These are phyloP conservation scores for Podarcis siculus DNA, from an alignment of 2,797 vertebrate species.

Conservation along the genomic window DNA sequence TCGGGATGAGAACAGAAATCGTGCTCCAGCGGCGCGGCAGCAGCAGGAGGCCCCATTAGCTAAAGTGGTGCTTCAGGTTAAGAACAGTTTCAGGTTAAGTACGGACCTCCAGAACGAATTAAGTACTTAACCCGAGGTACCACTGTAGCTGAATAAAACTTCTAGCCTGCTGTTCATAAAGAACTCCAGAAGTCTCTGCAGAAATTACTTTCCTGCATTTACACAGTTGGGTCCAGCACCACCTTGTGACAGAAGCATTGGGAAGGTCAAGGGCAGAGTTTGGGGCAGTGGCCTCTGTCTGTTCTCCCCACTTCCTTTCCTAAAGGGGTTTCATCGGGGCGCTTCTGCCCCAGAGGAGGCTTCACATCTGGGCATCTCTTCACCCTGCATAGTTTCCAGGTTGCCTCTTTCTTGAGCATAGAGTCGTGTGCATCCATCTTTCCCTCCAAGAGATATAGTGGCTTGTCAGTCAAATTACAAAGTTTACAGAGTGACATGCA, in stretches of 20 bases:
- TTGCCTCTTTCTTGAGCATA: background rate
- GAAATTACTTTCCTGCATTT: fast-evolving
- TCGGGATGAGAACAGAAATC: too few species aligned
- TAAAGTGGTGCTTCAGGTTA: too few species aligned
- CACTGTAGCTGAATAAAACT: fast-evolving
- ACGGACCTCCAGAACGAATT: too few species aligned
- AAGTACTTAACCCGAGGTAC: too few species aligned
- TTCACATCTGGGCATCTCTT: background rate
- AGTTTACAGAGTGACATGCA: background rate
- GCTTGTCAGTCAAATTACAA: background rate
- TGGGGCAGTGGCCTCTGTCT: background rate
- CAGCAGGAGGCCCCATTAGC: too few species aligned
- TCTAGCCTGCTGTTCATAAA: fast-evolving
- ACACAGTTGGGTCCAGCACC: too few species aligned
- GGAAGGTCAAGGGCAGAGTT: background rate
- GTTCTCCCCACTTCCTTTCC: background rate
- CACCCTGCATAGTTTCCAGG: background rate
- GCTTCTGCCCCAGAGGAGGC: background rate
- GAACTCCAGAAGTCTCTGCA: fast-evolving
- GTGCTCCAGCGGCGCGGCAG: too few species aligned
- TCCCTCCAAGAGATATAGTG: background rate
- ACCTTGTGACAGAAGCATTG: background rate
- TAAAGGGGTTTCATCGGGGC: background rate
- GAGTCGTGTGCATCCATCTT: background rate
- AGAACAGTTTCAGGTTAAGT: too few species aligned